These are phyloP conservation scores for Semotilus atromaculatus DNA, from an alignment of 2,797 vertebrate species.

Conservation along the genomic window DNA sequence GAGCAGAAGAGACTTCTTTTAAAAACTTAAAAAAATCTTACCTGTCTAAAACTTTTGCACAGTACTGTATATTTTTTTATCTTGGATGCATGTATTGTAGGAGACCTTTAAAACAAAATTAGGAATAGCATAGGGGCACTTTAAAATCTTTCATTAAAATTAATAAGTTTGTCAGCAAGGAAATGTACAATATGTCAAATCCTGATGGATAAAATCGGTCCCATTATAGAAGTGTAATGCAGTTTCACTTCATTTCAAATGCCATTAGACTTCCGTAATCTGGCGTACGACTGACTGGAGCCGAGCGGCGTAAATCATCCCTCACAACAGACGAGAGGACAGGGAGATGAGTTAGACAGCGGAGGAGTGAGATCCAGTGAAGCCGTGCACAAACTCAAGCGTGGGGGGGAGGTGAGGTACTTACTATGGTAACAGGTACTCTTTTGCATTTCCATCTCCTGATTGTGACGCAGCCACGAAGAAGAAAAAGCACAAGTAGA, in stretches of 20 bases:
- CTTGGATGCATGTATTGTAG: background rate
- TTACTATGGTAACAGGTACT: slow-evolving; percentile 99
- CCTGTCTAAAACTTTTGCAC: too few species aligned
- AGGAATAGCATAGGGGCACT: background rate
- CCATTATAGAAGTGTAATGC: background rate
- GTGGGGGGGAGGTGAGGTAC: slow-evolving; percentile 80
- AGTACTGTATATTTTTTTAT: too few species aligned
- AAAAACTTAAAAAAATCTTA: too few species aligned
- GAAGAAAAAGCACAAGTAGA: slow-evolving; percentile 99
- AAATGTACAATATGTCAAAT: background rate
- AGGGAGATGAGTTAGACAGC: slow-evolving; percentile 43
- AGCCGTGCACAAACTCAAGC: slow-evolving; percentile 81
- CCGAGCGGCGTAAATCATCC: slow-evolving; percentile 70
- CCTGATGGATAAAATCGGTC: background rate
- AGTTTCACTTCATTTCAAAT: background rate
- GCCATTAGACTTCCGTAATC: background rate
- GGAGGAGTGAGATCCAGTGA: slow-evolving; percentile 73
- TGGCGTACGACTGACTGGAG: slow-evolving; percentile 8
- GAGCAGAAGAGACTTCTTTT: too few species aligned
- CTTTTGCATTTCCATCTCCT: slow-evolving; percentile 99
- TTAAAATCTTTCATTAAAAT: background rate
- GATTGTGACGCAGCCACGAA: slow-evolving; percentile 97
- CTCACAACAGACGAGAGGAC: slow-evolving; percentile 60
- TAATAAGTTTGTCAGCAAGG: background rate
- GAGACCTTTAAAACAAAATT: background rate